Evolutionary conservation across 2,888 invertebrate genomes (phyloP).

Genomic region (Noctuana brunneofusca): DNA sequence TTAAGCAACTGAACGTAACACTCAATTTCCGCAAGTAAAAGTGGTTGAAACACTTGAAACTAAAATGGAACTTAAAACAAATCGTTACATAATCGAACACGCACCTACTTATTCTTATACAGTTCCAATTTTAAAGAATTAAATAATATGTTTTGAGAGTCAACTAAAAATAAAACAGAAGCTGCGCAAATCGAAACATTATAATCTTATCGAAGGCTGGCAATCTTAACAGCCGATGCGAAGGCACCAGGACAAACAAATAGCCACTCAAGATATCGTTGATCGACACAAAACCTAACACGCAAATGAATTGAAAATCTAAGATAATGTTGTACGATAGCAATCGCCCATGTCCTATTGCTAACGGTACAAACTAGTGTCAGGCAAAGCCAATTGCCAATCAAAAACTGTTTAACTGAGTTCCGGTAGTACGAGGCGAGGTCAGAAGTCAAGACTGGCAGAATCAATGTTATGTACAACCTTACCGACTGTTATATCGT

Average conservation of each 20-base stretch:
- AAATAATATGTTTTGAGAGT: not conserved
- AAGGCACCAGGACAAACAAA: constrained; percentile 28
- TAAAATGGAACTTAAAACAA: constrained; percentile 6
- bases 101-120: not conserved
- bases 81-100: constrained; percentile 3
- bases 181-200: constrained; percentile 19
- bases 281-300: constrained; percentile 33
- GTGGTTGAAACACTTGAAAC: constrained; percentile 7
- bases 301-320: constrained; percentile 34
- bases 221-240: constrained; percentile 18
- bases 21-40: constrained; percentile 24
- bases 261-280: constrained; percentile 30
- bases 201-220: constrained; percentile 11
- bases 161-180: constrained; percentile 17
- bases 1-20: constrained; percentile 19
- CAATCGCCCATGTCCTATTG: constrained; percentile 31
- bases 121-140: not conserved
- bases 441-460: constrained; percentile 39
- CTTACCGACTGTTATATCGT: constrained; percentile 8
- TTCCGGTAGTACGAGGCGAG: constrained; percentile 40
- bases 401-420: constrained; percentile 46
- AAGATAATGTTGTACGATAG: constrained; percentile 35
- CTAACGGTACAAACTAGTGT: constrained; percentile 36
- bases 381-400: constrained; percentile 42
- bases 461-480: constrained; percentile 34